These are phyloP conservation scores for Manis crassicaudata DNA, from an alignment of 2,797 vertebrate species.

Conservation along the genomic window DNA sequence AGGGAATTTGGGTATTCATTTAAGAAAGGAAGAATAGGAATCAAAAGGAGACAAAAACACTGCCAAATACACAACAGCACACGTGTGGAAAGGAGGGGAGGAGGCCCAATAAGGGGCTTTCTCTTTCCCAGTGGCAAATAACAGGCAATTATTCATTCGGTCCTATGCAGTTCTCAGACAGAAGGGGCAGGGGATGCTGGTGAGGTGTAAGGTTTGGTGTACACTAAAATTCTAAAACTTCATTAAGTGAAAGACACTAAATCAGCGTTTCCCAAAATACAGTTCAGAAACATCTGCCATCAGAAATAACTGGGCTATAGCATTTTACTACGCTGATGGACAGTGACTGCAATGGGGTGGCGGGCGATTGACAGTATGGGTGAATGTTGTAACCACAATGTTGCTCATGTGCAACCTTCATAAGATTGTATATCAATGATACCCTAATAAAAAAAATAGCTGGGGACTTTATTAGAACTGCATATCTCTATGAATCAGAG, in stretches of 20 bases:
- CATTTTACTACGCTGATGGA: no score
- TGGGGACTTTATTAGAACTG: not conserved
- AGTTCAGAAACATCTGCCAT: slow-evolving; percentile 11
- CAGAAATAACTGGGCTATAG: not conserved
- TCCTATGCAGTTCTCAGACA: not conserved
- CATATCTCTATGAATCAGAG: not conserved
- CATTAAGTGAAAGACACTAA: not conserved
- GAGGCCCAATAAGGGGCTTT: not conserved
- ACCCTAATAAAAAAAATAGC: not conserved
- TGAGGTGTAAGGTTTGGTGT: not conserved
- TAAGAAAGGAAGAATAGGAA: not conserved
- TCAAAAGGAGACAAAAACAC: not conserved
- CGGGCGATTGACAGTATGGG: no score
- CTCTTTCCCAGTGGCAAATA: not conserved
- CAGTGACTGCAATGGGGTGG: no score
- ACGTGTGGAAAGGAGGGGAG: not conserved
- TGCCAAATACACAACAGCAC: not conserved
- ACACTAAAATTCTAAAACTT: not conserved
- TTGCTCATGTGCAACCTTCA: no score
- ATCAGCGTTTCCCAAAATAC: not conserved
- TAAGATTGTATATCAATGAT: no score
- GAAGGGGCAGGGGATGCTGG: not conserved
- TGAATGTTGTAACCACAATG: no score
- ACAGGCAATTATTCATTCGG: not conserved
- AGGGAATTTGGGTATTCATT: not conserved